phyloP scores from a whole-genome alignment of 2,888 invertebrate species.

The Aethes cnicana region DNA sequence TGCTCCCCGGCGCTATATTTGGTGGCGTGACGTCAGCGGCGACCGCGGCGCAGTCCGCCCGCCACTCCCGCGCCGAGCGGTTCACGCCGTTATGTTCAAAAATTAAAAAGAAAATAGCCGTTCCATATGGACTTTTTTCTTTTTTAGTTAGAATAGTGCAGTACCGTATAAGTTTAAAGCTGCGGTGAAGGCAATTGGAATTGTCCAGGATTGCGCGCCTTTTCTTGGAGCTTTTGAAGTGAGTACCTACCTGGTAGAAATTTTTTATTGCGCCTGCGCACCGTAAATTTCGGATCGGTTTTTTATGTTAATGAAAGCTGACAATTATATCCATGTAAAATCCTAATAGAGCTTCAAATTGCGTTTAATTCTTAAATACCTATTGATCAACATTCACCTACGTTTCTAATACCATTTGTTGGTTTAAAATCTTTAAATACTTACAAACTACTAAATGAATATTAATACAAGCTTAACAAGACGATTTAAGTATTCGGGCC shows the following conservation, averaged over 20 bases:
- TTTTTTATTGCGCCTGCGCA: conserved; percentile 4
- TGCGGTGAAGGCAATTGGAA: conserved; percentile 36
- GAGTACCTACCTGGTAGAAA: conserved; percentile 13
- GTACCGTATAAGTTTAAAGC: conserved; percentile 34
- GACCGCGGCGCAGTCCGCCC: conserved; percentile 67
- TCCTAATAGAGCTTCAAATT: too few relatives aligned
- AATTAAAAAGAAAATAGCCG: conserved; percentile 23
- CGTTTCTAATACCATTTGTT: too few relatives aligned
- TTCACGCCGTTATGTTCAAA: conserved; percentile 43
- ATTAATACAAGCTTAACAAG: too few relatives aligned
- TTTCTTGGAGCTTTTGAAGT: conserved; percentile 22
- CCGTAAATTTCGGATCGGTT: not conserved
- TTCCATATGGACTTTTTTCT: conserved; percentile 45
- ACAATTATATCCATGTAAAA: too few relatives aligned
- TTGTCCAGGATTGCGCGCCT: conserved; percentile 52
- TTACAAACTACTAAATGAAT: too few relatives aligned
- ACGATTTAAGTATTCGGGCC: too few relatives aligned
- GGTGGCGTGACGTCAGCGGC: conserved; percentile 65
- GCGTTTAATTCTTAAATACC: too few relatives aligned
- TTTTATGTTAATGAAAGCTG: not conserved
- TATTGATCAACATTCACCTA: too few relatives aligned
- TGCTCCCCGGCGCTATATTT: conserved; percentile 60
- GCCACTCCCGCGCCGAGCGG: conserved; percentile 63
- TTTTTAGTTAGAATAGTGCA: conserved; percentile 41
- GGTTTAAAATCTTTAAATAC: too few relatives aligned